These are phyloP conservation scores for Hoplostethus atlanticus DNA, from an alignment of 2,797 vertebrate species.

Conservation along the genomic window DNA sequence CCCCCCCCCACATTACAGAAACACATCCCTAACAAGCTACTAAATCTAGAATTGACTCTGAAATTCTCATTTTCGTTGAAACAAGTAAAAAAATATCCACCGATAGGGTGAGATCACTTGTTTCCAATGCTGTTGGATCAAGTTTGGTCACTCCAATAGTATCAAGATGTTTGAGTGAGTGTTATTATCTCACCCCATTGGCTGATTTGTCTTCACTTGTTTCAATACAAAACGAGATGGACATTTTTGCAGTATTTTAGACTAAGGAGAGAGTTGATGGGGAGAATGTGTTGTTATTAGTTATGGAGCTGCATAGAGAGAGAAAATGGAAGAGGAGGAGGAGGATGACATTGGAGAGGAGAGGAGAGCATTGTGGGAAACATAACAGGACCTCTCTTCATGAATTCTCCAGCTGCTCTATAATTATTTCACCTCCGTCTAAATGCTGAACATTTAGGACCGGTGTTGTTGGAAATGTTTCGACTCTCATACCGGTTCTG, in stretches of 20 bases:
- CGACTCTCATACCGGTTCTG: background rate
- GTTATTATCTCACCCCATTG: no score
- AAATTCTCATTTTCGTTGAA: no score
- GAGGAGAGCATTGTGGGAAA: background rate
- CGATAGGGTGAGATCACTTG: background rate
- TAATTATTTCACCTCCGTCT: conserved; percentile 13
- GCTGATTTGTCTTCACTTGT: no score
- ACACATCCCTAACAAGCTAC: no score
- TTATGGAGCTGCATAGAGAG: no score
- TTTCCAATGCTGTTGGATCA: background rate
- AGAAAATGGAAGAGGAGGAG: background rate
- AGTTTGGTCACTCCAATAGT: background rate
- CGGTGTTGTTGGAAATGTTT: conserved; percentile 11
- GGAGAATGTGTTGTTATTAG: no score
- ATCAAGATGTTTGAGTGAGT: background rate
- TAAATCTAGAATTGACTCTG: no score
- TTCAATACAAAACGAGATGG: no score
- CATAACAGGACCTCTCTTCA: conserved; percentile 1
- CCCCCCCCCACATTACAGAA: background rate
- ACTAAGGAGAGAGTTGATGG: no score
- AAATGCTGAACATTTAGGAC: background rate
- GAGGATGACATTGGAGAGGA: no score
- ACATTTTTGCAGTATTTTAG: no score
- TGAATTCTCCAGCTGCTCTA: conserved; percentile 3
- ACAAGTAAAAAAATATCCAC: no score